These are phyloP conservation scores for Diplolepis rosae DNA, from an alignment of 2,888 invertebrate species.

Conservation along the genomic window DNA sequence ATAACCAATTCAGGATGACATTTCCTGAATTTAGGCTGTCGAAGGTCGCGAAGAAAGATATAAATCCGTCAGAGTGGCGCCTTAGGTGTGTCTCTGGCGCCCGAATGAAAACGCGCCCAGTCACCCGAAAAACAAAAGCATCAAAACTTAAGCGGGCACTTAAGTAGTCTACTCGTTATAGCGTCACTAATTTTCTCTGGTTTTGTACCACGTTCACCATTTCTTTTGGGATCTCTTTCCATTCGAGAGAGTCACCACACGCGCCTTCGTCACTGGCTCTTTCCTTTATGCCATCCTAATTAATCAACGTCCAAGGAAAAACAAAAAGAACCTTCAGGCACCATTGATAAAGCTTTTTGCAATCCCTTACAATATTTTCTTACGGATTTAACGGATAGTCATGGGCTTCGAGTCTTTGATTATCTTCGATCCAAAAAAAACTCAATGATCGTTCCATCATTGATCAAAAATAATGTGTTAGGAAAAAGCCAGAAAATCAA, in stretches of 20 bases:
- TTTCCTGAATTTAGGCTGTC: conserved; percentile 34
- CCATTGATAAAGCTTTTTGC: conserved; percentile 5
- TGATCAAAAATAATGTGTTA: neutral
- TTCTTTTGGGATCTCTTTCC: conserved; percentile 23
- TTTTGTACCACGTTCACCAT: conserved; percentile 36
- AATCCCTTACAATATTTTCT: neutral
- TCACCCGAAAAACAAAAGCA: conserved; percentile 52
- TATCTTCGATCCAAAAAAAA: neutral
- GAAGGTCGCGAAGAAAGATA: conserved; percentile 37
- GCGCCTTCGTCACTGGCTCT: conserved; percentile 40
- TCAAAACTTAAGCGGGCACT: conserved; percentile 63
- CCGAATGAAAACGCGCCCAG: conserved; percentile 55
- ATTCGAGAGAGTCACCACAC: conserved; percentile 47
- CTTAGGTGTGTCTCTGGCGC: conserved; percentile 65
- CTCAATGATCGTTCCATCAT: neutral
- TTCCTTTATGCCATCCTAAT: conserved; percentile 38
- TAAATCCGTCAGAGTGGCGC: conserved; percentile 59
- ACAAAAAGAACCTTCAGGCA: neutral
- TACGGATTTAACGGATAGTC: conserved; percentile 12
- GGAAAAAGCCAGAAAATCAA: neutral
- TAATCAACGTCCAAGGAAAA: conserved; percentile 37
- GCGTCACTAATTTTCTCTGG: conserved; percentile 60
- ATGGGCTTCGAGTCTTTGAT: neutral
- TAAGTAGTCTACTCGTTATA: conserved; percentile 55
- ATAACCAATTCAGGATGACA: conserved; percentile 10